Percentiles rank a stretch among this genome's conserved stretches.
Evolutionary conservation across 2,888 invertebrate species (phyloP).

Genomic region (Scelioninae gen. 1): DNA sequence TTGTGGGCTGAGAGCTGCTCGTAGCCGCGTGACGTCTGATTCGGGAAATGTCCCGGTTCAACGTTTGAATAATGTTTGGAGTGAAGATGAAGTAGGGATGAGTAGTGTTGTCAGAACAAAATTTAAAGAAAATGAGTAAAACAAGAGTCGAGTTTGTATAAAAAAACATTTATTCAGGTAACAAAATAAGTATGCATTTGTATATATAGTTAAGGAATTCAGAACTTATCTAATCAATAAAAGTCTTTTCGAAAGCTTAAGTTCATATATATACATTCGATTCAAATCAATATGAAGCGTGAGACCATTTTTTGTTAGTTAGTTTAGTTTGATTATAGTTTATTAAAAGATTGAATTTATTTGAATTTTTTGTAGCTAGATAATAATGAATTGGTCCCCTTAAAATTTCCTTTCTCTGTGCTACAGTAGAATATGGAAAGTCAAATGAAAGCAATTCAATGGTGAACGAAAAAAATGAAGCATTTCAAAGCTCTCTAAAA

Average conservation of each 20-base stretch:
- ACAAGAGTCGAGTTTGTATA: constrained; percentile 44
- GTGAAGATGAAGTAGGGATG: constrained; percentile 19
- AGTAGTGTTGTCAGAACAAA: neutral
- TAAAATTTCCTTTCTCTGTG: too few species aligned
- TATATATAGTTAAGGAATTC: constrained; percentile 5
- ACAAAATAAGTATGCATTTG: constrained; percentile 39
- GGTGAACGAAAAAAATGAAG: too few species aligned
- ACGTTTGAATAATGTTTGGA: constrained; percentile 18
- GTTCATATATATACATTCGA: constrained; percentile 21
- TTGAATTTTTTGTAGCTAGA: too few species aligned
- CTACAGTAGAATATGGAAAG: too few species aligned
- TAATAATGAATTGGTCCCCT: too few species aligned
- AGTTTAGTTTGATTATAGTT: too few species aligned
- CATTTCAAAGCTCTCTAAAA: too few species aligned
- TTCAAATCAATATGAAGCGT: too few species aligned
- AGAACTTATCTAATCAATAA: constrained; percentile 37
- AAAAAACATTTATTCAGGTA: constrained; percentile 59
- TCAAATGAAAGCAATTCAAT: too few species aligned
- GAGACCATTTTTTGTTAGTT: too few species aligned
- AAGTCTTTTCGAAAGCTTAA: constrained; percentile 36
- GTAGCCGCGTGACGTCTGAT: constrained; percentile 69
- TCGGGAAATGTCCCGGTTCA: constrained; percentile 67
- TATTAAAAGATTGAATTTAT: too few species aligned
- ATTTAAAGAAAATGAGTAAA: constrained; percentile 13
- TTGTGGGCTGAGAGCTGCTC: constrained; percentile 81